Conservation (phyloP, 1,140 invertebrate genomes). For the Aphidius gifuensis region DNA sequence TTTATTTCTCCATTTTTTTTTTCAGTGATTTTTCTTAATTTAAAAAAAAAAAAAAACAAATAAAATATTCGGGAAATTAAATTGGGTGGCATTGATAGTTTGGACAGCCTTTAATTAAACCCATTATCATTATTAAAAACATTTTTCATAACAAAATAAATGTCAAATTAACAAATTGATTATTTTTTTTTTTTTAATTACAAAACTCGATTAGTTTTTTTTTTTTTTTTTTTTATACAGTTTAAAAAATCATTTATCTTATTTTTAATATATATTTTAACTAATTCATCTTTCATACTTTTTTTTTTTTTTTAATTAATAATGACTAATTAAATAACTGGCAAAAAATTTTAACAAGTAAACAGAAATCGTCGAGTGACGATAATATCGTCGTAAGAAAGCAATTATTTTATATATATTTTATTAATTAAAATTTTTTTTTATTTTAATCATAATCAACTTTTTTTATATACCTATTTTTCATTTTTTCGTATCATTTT, state of each 20-base stretch:
- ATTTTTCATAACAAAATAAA: too few relatives aligned
- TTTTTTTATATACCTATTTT: background rate
- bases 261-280: background rate
- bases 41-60: slow-evolving; percentile 9
- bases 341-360: background rate
- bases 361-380: slow-evolving; percentile 5
- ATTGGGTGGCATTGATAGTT: too few relatives aligned
- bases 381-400: slow-evolving; percentile 4
- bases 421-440: slow-evolving; percentile 2
- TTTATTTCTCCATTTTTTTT: background rate
- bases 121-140: too few relatives aligned
- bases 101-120: too few relatives aligned
- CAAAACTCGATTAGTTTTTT: too few relatives aligned
- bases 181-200: too few relatives aligned
- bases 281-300: background rate
- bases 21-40: background rate
- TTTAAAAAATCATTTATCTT: background rate
- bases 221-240: too few relatives aligned
- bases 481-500: background rate
- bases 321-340: background rate
- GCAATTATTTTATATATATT: slow-evolving; percentile 5
- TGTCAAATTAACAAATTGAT: too few relatives aligned
- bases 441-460: slow-evolving; percentile 3
- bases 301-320: background rate
- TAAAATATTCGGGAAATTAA: background rate